Percentiles rank a stretch among this genome's conserved stretches.
phyloP scores from a whole-genome alignment of 2,888 invertebrate genomes.

The Aplocera efformata region DNA sequence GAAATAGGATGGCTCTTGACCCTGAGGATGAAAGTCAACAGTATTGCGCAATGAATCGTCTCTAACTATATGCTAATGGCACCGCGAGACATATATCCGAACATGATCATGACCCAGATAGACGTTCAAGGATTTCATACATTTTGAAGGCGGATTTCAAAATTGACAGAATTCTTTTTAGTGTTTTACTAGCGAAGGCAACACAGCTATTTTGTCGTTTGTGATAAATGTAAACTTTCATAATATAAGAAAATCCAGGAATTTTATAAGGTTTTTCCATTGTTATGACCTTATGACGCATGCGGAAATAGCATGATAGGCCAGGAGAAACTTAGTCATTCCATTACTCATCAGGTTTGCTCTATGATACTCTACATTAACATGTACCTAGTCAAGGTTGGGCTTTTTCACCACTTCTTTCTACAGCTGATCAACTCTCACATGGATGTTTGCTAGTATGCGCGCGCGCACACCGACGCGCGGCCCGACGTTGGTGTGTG shows the following conservation, averaged over 20 bases:
- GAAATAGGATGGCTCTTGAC: conserved; percentile 80
- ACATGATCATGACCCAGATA: conserved; percentile 77
- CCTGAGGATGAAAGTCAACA: conserved; percentile 81
- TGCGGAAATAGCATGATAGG: conserved; percentile 29
- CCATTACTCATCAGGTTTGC: conserved; percentile 34
- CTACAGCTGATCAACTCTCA: conserved; percentile 32
- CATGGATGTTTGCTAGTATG: conserved; percentile 35
- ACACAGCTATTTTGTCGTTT: too few species aligned
- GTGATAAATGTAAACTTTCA: background rate
- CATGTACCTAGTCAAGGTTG: conserved; percentile 42
- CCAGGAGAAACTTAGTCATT: conserved; percentile 37
- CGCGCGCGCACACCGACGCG: conserved; percentile 54
- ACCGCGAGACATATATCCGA: conserved; percentile 70
- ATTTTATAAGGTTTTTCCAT: conserved; percentile 43
- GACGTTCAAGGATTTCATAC: conserved; percentile 78
- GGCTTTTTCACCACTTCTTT: conserved; percentile 70
- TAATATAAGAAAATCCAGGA: conserved; percentile 12
- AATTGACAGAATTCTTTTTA: conserved; percentile 64
- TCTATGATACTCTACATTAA: background rate
- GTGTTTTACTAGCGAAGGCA: conserved; percentile 59
- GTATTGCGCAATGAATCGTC: conserved; percentile 70
- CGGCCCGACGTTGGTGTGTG: conserved; percentile 49
- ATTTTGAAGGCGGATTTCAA: conserved; percentile 78
- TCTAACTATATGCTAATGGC: conserved; percentile 73
- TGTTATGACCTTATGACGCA: conserved; percentile 32